Percentiles rank a stretch among this genome's conserved stretches.
Conservation (phyloP, 2,113 vertebrate species). For the Nothobranchius kuhntae region DNA sequence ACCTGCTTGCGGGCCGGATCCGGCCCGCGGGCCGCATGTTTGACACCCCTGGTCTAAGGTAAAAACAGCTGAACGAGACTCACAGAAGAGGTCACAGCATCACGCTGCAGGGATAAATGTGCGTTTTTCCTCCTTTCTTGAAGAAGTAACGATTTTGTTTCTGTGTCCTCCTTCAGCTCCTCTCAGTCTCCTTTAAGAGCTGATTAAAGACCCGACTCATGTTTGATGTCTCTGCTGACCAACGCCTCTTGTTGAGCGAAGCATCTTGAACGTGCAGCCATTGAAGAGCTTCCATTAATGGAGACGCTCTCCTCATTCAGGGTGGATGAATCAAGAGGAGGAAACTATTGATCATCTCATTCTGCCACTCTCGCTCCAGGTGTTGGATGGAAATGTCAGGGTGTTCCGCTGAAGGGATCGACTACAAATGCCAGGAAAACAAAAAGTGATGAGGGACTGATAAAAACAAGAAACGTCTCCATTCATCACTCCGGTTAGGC, state of each 20-base stretch:
- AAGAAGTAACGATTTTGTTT: not conserved
- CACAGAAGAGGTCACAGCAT: not conserved
- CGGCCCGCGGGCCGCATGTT: too few relatives aligned
- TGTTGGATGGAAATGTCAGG: slow-evolving; percentile 57
- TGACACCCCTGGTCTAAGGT: too few relatives aligned
- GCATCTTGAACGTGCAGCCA: slow-evolving; percentile 16
- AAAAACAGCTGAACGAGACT: not conserved
- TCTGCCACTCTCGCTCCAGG: slow-evolving; percentile 38
- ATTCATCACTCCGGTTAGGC: slow-evolving; percentile 1
- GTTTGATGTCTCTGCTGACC: not conserved
- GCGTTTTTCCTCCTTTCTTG: not conserved
- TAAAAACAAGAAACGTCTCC: slow-evolving; percentile 26
- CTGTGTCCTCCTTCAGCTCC: not conserved
- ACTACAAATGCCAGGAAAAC: slow-evolving; percentile 37
- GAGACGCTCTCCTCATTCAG: slow-evolving; percentile 30
- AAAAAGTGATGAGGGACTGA: slow-evolving; percentile 12
- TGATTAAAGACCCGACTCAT: slow-evolving; percentile 2
- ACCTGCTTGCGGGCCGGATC: too few relatives aligned
- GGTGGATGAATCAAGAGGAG: slow-evolving; percentile 39
- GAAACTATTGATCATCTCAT: slow-evolving; percentile 56
- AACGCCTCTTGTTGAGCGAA: slow-evolving; percentile 18
- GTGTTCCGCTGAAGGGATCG: slow-evolving; percentile 31
- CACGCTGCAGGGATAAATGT: not conserved
- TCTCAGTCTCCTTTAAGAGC: slow-evolving; percentile 8
- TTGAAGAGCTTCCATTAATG: slow-evolving; percentile 32